Base-by-base conservation (phyloP, 2,888 invertebrate species). In the Drosophila greeni region DNA sequence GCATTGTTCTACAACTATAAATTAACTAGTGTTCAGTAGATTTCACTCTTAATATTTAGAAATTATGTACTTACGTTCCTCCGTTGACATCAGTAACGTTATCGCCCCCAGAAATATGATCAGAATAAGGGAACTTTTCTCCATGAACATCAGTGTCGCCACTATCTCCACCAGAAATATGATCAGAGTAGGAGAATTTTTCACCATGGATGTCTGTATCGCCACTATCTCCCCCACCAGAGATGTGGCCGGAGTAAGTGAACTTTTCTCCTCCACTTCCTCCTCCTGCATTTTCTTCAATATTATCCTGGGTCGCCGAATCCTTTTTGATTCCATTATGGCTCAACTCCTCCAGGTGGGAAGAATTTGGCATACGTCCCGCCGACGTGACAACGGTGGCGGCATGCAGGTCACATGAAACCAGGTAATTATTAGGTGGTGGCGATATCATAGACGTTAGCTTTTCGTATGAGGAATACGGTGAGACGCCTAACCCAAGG, bases 381-480 rank as follows among this genome's bases (percentile, higher is more conserved):
- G 78, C 56, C 2, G 45, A 9, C 5, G 45, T 47, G 9, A 73
- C 56, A 18, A 47, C 45, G 20, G 31, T 47, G 14, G 42, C 59
- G 11, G 56, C 40, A 20, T 82, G 84, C 18, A 85, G 55, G 84
- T 93, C 93, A 72, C 91, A 91, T 42, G 91, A 90, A 14, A 84
- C 86, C n/a, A 84, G 94, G 36, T 72, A 81, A 82, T 94, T 93
- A 89, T 93, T 93, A 68, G 95, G 94, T 29, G 97, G 96, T 5
- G 87, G 74, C 11, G 87, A 84, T 56, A 86, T 86, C 90, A 97
- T 95, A 84, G 95, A 94, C 29, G 95, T 91, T 85, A 94, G 89
- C 86, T 94, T 94, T 84, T 94, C 94, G 86, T 93, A 94, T 6
- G 93, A 75, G 76, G 93, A 91, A 89, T 95, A 95, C 66, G 92